Base-by-base conservation (phyloP, 1,140 invertebrate genomes). In the Drosophila orena region DNA sequence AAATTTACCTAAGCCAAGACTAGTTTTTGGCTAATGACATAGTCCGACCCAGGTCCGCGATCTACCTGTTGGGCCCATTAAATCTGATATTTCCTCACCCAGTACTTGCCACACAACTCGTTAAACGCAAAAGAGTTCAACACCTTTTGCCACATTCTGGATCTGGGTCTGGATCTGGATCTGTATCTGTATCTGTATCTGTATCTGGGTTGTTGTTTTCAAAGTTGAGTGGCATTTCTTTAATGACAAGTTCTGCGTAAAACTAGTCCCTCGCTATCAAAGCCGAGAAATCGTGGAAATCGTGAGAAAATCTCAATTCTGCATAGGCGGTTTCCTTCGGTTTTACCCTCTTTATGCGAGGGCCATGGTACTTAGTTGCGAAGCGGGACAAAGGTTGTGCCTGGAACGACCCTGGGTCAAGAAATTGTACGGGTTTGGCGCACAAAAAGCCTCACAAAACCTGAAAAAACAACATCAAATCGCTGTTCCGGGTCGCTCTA, bases 231-330 rank as follows among this genome's bases (percentile, higher is more conserved):
- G 64, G 70, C 68, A 71, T 71, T 83, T 81, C 60, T 59, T 62
- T 71, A 85, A 86, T 74, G 81, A 79, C 83, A 83, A 86, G 61
- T 86, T 86, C 83, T 76, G 71, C 55, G 76, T 78, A 83, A 89
- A 89, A 86, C 83, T 83, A 86, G 83, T 79, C 78, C 76, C 34
- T 24, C 44, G 50, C 69, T 80, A 88, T 88, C 84, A 66, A 46
- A 53, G 76, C 61, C 71, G 54, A 80, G 70, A 89, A 89, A 89
- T 89, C 84, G 84, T 89, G 84, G 70, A 89, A 89, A 89, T 89
- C 84, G 84, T 89, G 84, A 77, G 84, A 89, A 88, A 89, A 85
- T 89, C 49, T 71, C 42, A 69, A 60, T 76, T 88, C 73, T 70
- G 81, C 81, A 77, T 69, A 62, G 81, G 58, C 69, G 59, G 68